Conservation (phyloP, 2,113 vertebrate species). For the Lepidiolamprologus cunningtoni region DNA sequence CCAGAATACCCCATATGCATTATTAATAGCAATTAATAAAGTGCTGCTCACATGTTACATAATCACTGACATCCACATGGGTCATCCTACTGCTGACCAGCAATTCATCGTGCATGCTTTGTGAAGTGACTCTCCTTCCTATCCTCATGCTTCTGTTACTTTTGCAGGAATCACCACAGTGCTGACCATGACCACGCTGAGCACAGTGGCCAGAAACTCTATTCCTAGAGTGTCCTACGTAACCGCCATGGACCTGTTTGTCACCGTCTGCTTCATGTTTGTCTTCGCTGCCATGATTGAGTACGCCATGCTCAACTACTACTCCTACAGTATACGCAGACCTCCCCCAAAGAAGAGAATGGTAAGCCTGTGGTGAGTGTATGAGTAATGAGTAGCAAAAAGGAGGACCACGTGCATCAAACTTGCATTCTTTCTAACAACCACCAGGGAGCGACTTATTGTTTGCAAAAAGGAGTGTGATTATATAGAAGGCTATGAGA, state of each 20-base stretch:
- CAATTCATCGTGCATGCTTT: background rate
- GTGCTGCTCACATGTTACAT: background rate
- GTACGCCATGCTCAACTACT: slow-evolving; percentile 96
- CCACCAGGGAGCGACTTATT: background rate
- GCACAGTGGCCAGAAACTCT: slow-evolving; percentile 91
- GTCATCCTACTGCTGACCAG: background rate
- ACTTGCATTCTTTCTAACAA: background rate
- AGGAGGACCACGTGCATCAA: background rate
- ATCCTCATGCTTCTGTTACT: background rate
- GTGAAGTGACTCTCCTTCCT: background rate
- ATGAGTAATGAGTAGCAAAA: background rate
- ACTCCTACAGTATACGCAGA: slow-evolving; percentile 77
- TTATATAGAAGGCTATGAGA: background rate
- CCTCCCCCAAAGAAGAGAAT: slow-evolving; percentile 75
- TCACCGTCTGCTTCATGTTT: slow-evolving; percentile 95
- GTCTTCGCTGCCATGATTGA: slow-evolving; percentile 97
- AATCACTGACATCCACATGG: background rate
- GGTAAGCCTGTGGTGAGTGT: slow-evolving; percentile 67
- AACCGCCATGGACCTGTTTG: slow-evolving; percentile 96
- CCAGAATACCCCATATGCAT: slow-evolving; percentile 16
- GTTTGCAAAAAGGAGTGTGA: background rate
- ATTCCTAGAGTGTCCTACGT: slow-evolving; percentile 92
- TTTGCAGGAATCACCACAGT: slow-evolving; percentile 91
- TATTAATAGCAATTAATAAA: slow-evolving; percentile 12
- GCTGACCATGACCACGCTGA: slow-evolving; percentile 95